Evolutionary conservation across 2,888 invertebrate species (phyloP).

Genomic region (Nephrocerus scutellatus): DNA sequence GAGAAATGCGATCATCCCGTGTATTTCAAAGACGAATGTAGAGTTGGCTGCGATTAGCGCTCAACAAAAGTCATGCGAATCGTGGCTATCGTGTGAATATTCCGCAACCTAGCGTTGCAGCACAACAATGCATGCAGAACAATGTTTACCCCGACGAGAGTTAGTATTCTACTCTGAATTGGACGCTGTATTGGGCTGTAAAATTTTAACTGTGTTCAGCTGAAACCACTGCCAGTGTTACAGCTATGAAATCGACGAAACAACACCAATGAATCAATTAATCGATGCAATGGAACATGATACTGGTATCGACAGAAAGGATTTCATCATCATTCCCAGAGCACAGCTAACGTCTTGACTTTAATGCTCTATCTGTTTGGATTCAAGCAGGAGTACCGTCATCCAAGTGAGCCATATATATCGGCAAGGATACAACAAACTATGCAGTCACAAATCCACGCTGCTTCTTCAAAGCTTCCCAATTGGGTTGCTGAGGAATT

Average conservation of each 20-base stretch:
- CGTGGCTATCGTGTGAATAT: too few relatives aligned
- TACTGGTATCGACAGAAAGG: too few relatives aligned
- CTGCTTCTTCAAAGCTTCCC: slow-evolving; percentile 2
- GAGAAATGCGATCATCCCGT: slow-evolving; percentile 59
- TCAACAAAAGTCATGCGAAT: slow-evolving; percentile 65
- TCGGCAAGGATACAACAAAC: too few relatives aligned
- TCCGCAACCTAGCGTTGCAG: too few relatives aligned
- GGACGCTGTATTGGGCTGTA: slow-evolving; percentile 53
- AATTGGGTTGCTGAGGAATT: slow-evolving; percentile 25
- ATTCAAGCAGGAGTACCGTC: too few relatives aligned
- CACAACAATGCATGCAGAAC: too few relatives aligned
- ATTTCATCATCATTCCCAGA: too few relatives aligned
- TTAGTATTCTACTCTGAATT: slow-evolving; percentile 38
- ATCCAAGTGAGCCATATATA: too few relatives aligned
- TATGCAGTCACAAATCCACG: too few relatives aligned
- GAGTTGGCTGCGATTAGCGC: slow-evolving; percentile 63
- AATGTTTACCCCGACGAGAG: slow-evolving; percentile 16
- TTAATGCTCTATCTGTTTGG: too few relatives aligned
- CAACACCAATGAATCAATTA: slow-evolving; percentile 53
- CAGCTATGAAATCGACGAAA: slow-evolving; percentile 64
- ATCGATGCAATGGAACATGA: slow-evolving; percentile 54
- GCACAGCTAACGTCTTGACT: too few relatives aligned
- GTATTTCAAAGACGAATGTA: slow-evolving; percentile 56
- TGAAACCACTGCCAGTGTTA: slow-evolving; percentile 55
- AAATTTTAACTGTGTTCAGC: slow-evolving; percentile 65